Conservation (phyloP, 2,113 vertebrate genomes). For the Diadophis punctatus region DNA sequence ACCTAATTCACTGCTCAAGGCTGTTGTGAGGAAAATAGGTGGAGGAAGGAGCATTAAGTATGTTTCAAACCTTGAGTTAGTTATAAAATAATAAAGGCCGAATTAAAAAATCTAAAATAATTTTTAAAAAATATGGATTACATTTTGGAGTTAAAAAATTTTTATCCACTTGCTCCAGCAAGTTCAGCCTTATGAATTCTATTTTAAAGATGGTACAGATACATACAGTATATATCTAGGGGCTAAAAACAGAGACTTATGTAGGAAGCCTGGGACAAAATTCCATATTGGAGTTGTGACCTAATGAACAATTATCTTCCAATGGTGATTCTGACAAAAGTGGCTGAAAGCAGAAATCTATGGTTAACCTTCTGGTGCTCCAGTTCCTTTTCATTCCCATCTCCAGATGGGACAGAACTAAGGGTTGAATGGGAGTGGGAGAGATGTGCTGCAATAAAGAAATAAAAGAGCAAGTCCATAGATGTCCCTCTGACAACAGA, state of each 20-base stretch:
- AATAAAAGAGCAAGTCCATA: background rate
- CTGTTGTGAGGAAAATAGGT: background rate
- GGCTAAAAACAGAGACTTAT: background rate
- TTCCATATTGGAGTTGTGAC: background rate
- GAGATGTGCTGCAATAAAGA: background rate
- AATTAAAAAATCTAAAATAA: background rate
- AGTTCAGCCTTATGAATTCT: background rate
- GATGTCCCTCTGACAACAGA: background rate
- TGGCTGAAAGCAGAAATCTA: background rate
- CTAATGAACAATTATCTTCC: background rate
- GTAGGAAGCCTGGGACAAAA: background rate
- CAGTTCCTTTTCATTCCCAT: background rate
- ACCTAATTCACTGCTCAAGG: background rate
- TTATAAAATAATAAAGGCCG: background rate
- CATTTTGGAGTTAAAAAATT: background rate
- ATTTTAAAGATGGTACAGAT: background rate
- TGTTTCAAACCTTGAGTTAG: background rate
- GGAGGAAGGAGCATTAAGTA: background rate
- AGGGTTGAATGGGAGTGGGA: background rate
- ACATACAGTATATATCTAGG: background rate
- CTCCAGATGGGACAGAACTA: background rate
- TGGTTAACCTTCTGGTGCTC: background rate
- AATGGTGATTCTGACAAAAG: background rate
- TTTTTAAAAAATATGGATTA: background rate
- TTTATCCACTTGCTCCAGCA: background rate